phyloP scores from a whole-genome alignment of 2,888 invertebrate species.

The Hyposoter didymator region DNA sequence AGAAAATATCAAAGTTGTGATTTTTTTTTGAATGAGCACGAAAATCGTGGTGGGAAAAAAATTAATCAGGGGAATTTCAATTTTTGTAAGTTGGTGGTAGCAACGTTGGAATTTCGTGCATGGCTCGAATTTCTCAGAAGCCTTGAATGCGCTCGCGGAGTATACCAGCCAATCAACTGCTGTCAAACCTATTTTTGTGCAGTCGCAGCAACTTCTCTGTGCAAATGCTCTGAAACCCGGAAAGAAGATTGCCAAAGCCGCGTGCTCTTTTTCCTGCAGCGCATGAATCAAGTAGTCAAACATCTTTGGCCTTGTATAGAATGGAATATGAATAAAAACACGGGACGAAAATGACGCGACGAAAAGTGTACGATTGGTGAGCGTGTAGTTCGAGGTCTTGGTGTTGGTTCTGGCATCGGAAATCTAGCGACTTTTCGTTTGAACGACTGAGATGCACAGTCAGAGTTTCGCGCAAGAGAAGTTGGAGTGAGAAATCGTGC shows the following conservation, averaged over 20 bases:
- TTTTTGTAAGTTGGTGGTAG: not conserved
- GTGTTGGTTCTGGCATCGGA: not conserved
- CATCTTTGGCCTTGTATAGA: conserved; percentile 8
- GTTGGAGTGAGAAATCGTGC: conserved; percentile 34
- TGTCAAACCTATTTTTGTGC: not conserved
- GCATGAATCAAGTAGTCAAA: not conserved
- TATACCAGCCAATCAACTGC: not conserved
- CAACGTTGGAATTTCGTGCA: not conserved
- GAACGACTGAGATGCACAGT: not conserved
- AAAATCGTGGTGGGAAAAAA: not conserved
- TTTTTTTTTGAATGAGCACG: not conserved
- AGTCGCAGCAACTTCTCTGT: not conserved
- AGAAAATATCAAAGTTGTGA: not conserved
- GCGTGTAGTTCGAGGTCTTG: not conserved
- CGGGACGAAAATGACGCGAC: not conserved
- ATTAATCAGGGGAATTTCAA: not conserved
- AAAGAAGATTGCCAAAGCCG: not conserved
- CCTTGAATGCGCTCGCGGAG: not conserved
- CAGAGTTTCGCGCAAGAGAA: conserved; percentile 16
- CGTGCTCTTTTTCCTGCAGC: not conserved
- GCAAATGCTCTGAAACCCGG: not conserved
- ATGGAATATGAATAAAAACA: conserved; percentile 7
- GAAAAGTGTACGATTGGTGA: not conserved
- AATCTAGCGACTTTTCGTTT: not conserved
- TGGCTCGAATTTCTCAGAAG: not conserved